These are phyloP conservation scores for Oxygymnocypris stewartii DNA, from an alignment of 2,113 vertebrate genomes.

Conservation along the genomic window DNA sequence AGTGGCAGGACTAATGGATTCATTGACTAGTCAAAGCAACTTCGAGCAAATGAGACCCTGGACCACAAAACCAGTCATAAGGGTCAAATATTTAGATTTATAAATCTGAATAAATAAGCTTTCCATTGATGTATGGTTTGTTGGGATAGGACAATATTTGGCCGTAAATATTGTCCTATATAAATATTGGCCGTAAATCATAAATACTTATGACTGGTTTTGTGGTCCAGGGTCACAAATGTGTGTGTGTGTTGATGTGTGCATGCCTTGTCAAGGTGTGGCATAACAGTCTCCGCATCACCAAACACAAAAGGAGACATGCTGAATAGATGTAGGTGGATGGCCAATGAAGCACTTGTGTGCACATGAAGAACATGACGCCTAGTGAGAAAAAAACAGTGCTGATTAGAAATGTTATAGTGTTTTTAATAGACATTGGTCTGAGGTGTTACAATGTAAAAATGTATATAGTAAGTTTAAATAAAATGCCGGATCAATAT, in stretches of 20 bases:
- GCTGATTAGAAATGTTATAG: background rate
- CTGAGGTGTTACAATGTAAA: background rate
- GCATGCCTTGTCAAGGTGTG: constrained; percentile 80
- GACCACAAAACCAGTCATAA: too few species aligned
- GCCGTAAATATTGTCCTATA: too few species aligned
- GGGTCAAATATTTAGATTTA: too few species aligned
- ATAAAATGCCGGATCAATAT: background rate
- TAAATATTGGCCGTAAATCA: too few species aligned
- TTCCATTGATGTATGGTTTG: too few species aligned
- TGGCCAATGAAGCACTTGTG: constrained; percentile 71
- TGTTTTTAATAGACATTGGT: background rate
- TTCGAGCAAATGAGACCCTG: background rate
- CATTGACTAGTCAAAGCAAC: background rate
- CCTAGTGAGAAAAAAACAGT: constrained; percentile 64
- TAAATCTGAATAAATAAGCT: too few species aligned
- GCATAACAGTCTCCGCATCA: constrained; percentile 84
- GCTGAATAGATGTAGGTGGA: constrained; percentile 83
- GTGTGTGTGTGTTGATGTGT: background rate
- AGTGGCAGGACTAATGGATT: background rate
- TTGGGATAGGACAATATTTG: too few species aligned
- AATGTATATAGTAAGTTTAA: background rate
- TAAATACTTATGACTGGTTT: too few species aligned
- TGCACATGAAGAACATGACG: constrained; percentile 81
- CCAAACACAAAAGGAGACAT: constrained; percentile 82
- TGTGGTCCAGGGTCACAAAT: too few species aligned